Base-by-base conservation (phyloP, 1,140 invertebrate species). In the Drosophila tropicalis region DNA sequence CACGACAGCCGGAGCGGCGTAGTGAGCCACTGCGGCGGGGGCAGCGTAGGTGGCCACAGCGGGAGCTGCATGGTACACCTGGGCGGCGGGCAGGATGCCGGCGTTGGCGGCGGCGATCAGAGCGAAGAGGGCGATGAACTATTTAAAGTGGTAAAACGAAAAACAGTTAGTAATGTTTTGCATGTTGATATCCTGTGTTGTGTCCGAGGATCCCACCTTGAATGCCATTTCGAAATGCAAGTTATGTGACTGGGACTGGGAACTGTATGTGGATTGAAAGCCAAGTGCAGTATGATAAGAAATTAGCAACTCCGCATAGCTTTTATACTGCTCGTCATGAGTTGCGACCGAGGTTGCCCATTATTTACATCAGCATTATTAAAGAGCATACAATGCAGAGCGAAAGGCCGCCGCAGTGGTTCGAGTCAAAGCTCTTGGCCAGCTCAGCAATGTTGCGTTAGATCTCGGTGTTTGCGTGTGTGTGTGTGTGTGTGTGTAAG, bases 101-200 rank as follows among this genome's bases (percentile, higher is more conserved):
- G 74, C 80, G 12, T 51, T 74, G 54, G 62, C 74, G 13, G 68
- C 67, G 32, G 77, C 70, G 41, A 81, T 56, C 10, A 81, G 63
- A 39, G 80, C 77, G 7, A 80, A 25, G 22, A 82, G 60, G n/a
- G 80, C 65, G 36, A 82, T 29, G 44, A 80, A 80, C 80, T 82
- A 17, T 5, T 25, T 61, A 15, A 34, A 22, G 9, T n/a, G 39
- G 7, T 13, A 39, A 5, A 13, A 34, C 1, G 3, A 44, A 57
- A 5, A 9, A 1, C 9, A 29, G 13, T 44, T 32, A 34, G 12
- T 10, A n/a, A 36, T 22, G 3, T 10, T 34, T 40, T n/a, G 32
- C 6, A 19, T 61, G n/a, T 15, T 12, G 12, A 4, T 12, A 62
- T 25, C 22, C 7, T n/a, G 22, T 41, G 9, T 12, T 25, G 7